Conservation (phyloP, 2,888 invertebrate species). For the Cyclophora albipunctata region DNA sequence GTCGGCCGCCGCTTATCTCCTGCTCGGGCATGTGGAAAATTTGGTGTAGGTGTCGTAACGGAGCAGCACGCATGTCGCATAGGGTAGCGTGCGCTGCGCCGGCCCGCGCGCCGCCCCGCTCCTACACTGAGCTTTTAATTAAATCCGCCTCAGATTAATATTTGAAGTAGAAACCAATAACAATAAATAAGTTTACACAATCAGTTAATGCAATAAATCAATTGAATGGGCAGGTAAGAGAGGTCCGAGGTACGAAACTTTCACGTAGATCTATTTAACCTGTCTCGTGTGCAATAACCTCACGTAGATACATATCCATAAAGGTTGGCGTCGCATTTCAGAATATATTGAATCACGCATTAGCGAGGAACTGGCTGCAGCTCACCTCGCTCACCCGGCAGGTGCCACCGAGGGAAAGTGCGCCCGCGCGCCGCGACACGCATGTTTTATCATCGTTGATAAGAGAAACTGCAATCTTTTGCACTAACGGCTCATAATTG, state of each 20-base stretch:
- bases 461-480: constrained; percentile 63
- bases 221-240: constrained; percentile 6
- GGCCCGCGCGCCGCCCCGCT: constrained; percentile 45
- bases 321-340: constrained; percentile 42
- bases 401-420: constrained; percentile 63
- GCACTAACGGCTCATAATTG: constrained; percentile 42
- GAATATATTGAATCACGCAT: constrained; percentile 49
- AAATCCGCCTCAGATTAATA: constrained; percentile 26
- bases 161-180: constrained; percentile 3
- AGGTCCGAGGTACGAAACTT: constrained; percentile 33
- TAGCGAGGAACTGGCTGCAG: constrained; percentile 44
- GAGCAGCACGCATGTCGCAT: constrained; percentile 66
- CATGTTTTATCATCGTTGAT: constrained; percentile 69
- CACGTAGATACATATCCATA: constrained; percentile 48
- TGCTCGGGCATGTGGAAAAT: constrained; percentile 74
- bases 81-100: constrained; percentile 60
- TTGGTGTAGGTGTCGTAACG: constrained; percentile 75
- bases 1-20: constrained; percentile 70
- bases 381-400: constrained; percentile 50
- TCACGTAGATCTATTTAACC: constrained; percentile 41
- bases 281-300: constrained; percentile 49
- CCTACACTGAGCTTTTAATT: constrained; percentile 61
- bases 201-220: constrained; percentile 6
- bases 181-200: too few relatives aligned
- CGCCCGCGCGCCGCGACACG: constrained; percentile 62